phyloP scores from a whole-genome alignment of 2,113 vertebrate species.

The Deroptyus accipitrinus region DNA sequence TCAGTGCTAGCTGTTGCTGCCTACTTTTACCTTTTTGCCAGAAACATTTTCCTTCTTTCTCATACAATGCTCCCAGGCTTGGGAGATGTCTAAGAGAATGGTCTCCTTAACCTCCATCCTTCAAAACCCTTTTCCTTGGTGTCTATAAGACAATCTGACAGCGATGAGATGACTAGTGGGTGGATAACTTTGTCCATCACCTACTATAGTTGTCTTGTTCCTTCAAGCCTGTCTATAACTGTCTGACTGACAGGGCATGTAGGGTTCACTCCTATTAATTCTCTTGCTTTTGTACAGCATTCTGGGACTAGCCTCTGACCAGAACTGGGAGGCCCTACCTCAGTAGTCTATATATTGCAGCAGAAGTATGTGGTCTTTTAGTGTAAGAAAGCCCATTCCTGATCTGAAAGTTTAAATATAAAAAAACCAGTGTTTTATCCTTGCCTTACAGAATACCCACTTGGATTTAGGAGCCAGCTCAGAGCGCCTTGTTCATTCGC shows the following conservation, averaged over 20 bases:
- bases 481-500: background rate
- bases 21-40: background rate
- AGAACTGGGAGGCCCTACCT: background rate
- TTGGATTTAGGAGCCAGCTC: constrained; percentile 45
- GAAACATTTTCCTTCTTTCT: background rate
- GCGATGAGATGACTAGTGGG: background rate
- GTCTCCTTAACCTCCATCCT: background rate
- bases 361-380: background rate
- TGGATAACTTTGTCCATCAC: background rate
- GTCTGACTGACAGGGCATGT: background rate
- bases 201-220: background rate
- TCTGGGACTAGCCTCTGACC: background rate
- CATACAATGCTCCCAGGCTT: background rate
- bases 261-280: background rate
- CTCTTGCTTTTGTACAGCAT: background rate
- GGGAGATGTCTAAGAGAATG: background rate
- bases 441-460: constrained; percentile 31
- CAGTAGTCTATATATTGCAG: background rate
- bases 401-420: constrained; percentile 8
- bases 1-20: background rate
- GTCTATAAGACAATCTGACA: background rate
- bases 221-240: background rate
- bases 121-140: background rate
- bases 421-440: constrained; percentile 27
- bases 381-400: background rate